Evolutionary conservation across 2,113 vertebrate genomes (phyloP), one percentile per base, ranked within the genome.

Genomic region (Vanacampus margaritifer): DNA sequence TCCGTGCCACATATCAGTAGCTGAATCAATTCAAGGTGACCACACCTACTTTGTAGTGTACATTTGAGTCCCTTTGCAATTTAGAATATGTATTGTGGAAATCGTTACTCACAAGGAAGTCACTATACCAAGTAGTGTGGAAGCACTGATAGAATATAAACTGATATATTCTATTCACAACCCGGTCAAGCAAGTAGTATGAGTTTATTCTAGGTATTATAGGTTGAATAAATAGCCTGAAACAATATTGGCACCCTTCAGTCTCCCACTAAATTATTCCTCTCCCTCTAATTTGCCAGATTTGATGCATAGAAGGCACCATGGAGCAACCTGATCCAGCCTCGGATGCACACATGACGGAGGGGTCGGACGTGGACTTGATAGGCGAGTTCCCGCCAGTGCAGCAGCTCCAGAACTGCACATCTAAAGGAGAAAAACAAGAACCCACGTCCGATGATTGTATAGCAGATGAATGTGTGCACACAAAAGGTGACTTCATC

Each of bases 271-370:
- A 19, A 65, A 17, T 1, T 56, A 2, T 76, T 35, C 45, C 14
- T 69, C 11, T 11, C 17, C 59, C 4, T 76, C 1, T 46, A 1
- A 26, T 71, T 21, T 68, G 41, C 28, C 78, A 90, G 87, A 73
- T 82, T 72, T 83, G 67, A 81, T 66, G 43, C 23, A 63, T 59
- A 68, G 70, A 75, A 57, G 75, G 79, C 39, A 73, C 81, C 53
- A 78, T 81, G 75, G 82, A 91, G 62, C 75, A 82, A n/a, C 65
- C 66, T 68, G 81, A 74, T 79, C 67, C 79, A 69, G 75, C 65
- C 56, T 75, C 69, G 53, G 60, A 70, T 51, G 59, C 59, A 19
- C 63, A 72, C 54, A 66, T 19, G 43, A 81, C 86, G 76, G 81
- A 87, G 39, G 89, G 43, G 53, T 78, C 79, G 7, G 62, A 79